Base-by-base conservation (phyloP, 2,113 vertebrate genomes). In the Trichomycterus rosablanca region DNA sequence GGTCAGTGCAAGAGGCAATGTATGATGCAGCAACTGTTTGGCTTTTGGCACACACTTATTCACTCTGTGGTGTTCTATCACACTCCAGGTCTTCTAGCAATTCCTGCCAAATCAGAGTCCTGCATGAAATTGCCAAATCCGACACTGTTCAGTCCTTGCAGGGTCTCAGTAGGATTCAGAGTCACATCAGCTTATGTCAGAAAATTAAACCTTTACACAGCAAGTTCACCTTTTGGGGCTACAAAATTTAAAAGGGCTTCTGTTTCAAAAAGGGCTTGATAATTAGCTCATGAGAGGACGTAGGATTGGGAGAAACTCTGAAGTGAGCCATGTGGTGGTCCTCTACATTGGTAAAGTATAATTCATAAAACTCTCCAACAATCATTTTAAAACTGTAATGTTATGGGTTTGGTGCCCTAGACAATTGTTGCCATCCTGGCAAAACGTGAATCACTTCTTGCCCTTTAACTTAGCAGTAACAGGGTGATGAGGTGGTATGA, bases 151-250 rank as follows among this genome's bases (percentile, higher is more conserved):
- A 53, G 42, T 15, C 22, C 40, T 39, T n/a, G 0, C 22, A 46
- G 46, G 30, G 30, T 70, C 60, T 64, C 53, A n/a, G 30, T 28
- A 37, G 37, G 34, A n/a, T 62, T 19, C 9, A n/a, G 28, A 58
- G 10, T 45, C 52, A 6, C 12, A 23, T 34, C 26, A 34, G 18
- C 24, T 55, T 15, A 1, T 26, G 43, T 55, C 43, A 56, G 30
- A 19, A 40, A 42, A 64, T 64, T 64, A 42, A 59, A 54, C 48
- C n/a, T 35, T n/a, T n/a, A 40, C 37, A 44, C 45, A 53, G 23
- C 24, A 23, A 19, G 23, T 35, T 46, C 48, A 54, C n/a, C 12
- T 49, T 39, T 19, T 18, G 34, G 42, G 34, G 51, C 30, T 46
- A 19, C 9, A 16, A 32, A 26, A 48, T n/a, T 37, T 11, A 15